Evolutionary conservation across 1,140 invertebrate genomes (phyloP).

Genomic region (Oryctes rhinoceros): DNA sequence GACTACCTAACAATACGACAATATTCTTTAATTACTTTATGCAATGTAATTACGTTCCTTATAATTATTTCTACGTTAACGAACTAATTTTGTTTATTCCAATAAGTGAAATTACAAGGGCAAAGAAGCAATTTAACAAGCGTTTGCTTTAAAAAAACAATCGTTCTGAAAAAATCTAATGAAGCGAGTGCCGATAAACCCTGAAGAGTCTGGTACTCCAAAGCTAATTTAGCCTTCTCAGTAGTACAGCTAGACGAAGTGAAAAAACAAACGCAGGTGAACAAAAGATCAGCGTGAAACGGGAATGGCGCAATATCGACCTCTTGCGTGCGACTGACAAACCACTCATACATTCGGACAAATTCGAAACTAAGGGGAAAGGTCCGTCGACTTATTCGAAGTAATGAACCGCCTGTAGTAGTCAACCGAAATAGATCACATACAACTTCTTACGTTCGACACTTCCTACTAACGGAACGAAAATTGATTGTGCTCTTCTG

Average conservation of each 20-base stretch:
- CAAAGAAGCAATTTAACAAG: too few species aligned
- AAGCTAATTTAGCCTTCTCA: background rate
- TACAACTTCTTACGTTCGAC: slow-evolving; percentile 6
- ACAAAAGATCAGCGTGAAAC: background rate
- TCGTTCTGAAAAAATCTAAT: too few species aligned
- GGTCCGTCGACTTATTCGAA: background rate
- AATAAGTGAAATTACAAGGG: too few species aligned
- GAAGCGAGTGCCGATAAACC: too few species aligned
- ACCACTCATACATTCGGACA: background rate
- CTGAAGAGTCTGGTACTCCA: too few species aligned
- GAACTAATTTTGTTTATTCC: too few species aligned
- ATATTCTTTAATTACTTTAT: too few species aligned
- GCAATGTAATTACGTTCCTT: too few species aligned
- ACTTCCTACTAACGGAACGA: background rate
- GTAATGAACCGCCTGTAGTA: background rate
- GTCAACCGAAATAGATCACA: background rate
- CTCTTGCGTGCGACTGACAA: background rate
- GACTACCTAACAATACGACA: too few species aligned
- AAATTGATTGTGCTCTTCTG: slow-evolving; percentile 10
- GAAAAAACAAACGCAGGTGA: background rate
- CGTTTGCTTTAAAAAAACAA: too few species aligned
- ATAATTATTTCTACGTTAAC: too few species aligned
- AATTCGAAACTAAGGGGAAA: background rate
- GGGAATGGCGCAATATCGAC: background rate
- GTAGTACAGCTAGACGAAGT: background rate